Conservation (phyloP, 1,140 invertebrate species). For the Drosophila ananassae region DNA sequence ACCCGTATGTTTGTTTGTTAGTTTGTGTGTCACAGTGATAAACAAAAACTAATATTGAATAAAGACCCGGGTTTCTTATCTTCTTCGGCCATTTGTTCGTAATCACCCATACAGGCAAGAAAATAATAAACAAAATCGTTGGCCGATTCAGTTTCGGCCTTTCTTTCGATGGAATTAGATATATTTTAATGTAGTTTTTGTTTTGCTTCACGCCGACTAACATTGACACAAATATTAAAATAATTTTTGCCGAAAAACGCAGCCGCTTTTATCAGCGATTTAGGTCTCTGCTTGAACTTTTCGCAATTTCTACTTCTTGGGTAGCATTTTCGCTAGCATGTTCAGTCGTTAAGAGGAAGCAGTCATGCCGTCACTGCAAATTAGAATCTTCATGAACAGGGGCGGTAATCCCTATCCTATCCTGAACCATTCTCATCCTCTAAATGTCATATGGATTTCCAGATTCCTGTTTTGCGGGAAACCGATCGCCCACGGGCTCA, state of each 20-base stretch:
- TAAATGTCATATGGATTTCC: background rate
- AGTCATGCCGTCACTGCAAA: conserved; percentile 74
- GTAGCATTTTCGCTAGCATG: background rate
- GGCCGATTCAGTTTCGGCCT: conserved; percentile 18
- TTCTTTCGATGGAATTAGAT: conserved; percentile 10
- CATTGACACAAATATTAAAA: conserved; percentile 63
- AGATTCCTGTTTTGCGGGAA: conserved; percentile 79
- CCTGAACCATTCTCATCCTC: background rate
- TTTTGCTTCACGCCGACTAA: conserved; percentile 30
- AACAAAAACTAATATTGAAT: conserved; percentile 76
- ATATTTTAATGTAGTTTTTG: conserved; percentile 9
- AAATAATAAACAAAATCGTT: conserved; percentile 8
- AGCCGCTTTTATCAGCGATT: conserved; percentile 20
- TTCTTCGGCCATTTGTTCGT: conserved; percentile 14
- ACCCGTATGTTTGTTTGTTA: background rate
- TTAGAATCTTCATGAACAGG: conserved; percentile 68
- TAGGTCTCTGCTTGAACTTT: conserved; percentile 15
- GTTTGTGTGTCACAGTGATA: conserved; percentile 37
- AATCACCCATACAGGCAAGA: conserved; percentile 5
- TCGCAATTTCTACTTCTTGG: background rate
- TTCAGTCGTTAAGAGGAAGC: conserved; percentile 42
- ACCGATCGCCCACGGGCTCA: conserved; percentile 65
- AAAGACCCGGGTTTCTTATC: conserved; percentile 62
- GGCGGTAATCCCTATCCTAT: conserved; percentile 38
- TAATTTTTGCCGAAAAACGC: conserved; percentile 37